Conservation (phyloP, 2,113 vertebrate species). For the Merops nubicus region DNA sequence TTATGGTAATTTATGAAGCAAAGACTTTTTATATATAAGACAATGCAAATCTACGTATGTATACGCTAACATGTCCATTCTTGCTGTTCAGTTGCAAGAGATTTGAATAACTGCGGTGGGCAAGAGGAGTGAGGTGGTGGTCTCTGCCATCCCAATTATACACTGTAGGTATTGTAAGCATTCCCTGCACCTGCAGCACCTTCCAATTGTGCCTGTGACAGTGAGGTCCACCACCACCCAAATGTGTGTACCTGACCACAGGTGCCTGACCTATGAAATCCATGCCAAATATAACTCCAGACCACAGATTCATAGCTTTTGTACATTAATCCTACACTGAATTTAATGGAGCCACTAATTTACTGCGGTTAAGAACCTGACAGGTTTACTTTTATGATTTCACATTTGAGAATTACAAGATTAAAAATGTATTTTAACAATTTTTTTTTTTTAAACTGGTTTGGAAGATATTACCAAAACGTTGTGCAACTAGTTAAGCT, state of each 20-base stretch:
- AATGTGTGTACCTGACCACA: background rate
- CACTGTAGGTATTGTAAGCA: background rate
- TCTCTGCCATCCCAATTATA: background rate
- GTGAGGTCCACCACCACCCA: background rate
- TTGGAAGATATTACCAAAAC: background rate
- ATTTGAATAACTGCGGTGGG: background rate
- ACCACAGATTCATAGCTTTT: background rate
- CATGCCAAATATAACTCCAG: background rate
- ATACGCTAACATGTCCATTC: accelerated
- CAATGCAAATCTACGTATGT: background rate
- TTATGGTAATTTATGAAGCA: background rate
- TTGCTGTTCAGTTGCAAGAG: background rate
- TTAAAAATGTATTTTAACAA: background rate
- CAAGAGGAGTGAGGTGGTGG: background rate
- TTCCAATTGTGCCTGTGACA: background rate
- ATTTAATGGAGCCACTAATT: background rate
- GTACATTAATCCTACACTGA: background rate
- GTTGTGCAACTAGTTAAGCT: background rate
- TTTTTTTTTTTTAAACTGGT: background rate
- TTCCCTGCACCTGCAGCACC: background rate
- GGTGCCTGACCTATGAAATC: background rate
- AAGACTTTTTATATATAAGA: background rate
- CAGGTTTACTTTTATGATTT: background rate
- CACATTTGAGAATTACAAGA: background rate
- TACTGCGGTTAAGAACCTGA: background rate